phyloP scores from a whole-genome alignment of 2,113 vertebrate species.

The Catagonus wagneri region DNA sequence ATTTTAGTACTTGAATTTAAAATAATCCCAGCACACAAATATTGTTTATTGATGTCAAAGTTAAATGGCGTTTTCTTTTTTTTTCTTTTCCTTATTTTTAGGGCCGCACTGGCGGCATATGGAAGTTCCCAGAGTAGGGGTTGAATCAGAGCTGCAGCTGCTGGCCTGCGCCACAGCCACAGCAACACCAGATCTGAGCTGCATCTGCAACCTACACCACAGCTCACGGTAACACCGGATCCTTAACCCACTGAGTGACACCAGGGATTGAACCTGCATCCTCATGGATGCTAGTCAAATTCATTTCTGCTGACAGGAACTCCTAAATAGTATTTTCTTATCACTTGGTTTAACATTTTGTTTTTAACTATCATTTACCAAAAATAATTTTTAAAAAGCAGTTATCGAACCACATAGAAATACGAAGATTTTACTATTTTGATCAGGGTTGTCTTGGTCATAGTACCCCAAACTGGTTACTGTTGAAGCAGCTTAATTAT shows the following conservation, averaged over 20 bases:
- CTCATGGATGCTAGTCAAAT: no score
- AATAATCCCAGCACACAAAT: neutral
- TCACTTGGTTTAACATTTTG: slow-evolving; percentile 35
- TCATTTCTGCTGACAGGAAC: no score
- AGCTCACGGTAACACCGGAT: no score
- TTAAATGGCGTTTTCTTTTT: neutral
- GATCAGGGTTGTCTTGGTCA: neutral
- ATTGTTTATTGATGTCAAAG: neutral
- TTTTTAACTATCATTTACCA: neutral
- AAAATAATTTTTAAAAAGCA: neutral
- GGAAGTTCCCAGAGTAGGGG: no score
- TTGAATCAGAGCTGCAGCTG: no score
- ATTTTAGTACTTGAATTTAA: slow-evolving; percentile 20
- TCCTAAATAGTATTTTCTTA: neutral
- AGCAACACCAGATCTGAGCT: no score
- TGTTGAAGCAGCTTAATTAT: neutral
- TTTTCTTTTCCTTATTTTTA: no score
- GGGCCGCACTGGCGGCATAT: no score
- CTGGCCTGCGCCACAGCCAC: no score
- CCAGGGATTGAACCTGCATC: no score
- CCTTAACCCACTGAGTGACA: no score
- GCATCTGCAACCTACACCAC: no score
- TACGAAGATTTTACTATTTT: neutral
- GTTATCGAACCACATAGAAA: neutral
- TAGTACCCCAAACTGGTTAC: neutral